These are phyloP conservation scores for Colaptes auratus DNA, from an alignment of 2,113 vertebrate species.

Conservation along the genomic window DNA sequence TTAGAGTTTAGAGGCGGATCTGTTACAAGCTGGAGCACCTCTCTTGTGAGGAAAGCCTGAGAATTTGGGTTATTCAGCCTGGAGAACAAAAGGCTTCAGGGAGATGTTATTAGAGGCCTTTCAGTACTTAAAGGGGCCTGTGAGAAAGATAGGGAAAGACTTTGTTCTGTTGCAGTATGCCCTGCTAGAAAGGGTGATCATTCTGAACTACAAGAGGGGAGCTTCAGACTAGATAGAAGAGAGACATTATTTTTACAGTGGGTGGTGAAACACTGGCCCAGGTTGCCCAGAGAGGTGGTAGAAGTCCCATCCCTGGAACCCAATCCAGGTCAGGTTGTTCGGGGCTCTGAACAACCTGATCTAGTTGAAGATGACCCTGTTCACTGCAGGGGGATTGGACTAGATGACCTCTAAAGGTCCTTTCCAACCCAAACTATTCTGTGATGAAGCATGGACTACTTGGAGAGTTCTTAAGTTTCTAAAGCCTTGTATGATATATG, in stretches of 20 bases:
- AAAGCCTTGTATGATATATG: rapidly evolving
- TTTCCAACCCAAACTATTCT: not conserved
- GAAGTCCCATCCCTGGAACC: not conserved
- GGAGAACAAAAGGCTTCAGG: not conserved
- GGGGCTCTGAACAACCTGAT: not conserved
- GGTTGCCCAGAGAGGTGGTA: not conserved
- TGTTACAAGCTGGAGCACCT: not conserved
- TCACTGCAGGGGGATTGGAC: not conserved
- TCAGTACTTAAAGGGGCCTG: not conserved
- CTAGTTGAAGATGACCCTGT: not conserved
- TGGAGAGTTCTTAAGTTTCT: not conserved
- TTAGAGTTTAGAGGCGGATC: not conserved
- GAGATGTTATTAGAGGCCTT: not conserved
- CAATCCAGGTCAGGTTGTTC: not conserved
- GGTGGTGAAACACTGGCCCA: not conserved
- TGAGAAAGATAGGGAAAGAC: not conserved
- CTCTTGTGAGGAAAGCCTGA: not conserved
- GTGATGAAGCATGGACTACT: not conserved
- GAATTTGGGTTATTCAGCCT: not conserved
- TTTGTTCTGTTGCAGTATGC: not conserved
- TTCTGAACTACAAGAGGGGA: not conserved
- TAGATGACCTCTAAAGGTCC: not conserved
- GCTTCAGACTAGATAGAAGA: not conserved
- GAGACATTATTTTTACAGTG: not conserved
- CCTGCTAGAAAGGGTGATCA: not conserved